Evolutionary conservation across 2,113 vertebrate species (phyloP).

Genomic region (Anas platyrhynchos): DNA sequence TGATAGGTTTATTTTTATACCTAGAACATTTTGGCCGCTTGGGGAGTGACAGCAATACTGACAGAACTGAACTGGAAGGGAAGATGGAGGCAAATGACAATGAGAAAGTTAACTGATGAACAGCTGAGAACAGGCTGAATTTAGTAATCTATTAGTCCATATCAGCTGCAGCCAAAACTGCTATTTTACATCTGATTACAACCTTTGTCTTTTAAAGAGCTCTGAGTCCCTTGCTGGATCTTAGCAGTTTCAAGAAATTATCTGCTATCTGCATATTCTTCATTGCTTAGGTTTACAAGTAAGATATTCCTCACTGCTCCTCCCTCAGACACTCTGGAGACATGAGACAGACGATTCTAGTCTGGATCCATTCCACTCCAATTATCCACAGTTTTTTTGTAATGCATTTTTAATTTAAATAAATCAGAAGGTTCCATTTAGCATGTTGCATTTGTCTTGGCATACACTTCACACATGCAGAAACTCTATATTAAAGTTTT

Average conservation of each 20-base stretch:
- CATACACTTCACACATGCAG: conserved; percentile 48
- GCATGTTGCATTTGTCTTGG: conserved; percentile 64
- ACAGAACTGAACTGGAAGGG: neutral
- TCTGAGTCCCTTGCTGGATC: neutral
- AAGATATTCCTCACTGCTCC: conserved; percentile 27
- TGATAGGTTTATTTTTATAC: neutral
- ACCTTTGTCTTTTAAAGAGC: conserved; percentile 38
- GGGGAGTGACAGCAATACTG: neutral
- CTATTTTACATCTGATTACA: conserved; percentile 44
- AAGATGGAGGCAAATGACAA: neutral
- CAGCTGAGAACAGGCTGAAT: neutral
- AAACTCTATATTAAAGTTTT: conserved; percentile 60
- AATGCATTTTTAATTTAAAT: conserved; percentile 69
- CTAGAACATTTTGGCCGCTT: neutral
- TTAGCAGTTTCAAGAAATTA: conserved; percentile 40
- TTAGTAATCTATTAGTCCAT: neutral
- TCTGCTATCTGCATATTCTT: conserved; percentile 20
- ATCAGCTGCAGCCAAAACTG: neutral
- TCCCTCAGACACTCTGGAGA: conserved; percentile 60
- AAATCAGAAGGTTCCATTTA: conserved; percentile 67
- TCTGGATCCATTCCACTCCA: conserved; percentile 58
- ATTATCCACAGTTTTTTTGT: conserved; percentile 55
- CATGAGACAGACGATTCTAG: conserved; percentile 50
- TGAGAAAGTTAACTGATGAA: neutral
- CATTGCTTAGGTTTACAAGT: conserved; percentile 1